phyloP scores from a whole-genome alignment of 2,113 vertebrate genomes.

The Dunckerocampus dactyliophorus region DNA sequence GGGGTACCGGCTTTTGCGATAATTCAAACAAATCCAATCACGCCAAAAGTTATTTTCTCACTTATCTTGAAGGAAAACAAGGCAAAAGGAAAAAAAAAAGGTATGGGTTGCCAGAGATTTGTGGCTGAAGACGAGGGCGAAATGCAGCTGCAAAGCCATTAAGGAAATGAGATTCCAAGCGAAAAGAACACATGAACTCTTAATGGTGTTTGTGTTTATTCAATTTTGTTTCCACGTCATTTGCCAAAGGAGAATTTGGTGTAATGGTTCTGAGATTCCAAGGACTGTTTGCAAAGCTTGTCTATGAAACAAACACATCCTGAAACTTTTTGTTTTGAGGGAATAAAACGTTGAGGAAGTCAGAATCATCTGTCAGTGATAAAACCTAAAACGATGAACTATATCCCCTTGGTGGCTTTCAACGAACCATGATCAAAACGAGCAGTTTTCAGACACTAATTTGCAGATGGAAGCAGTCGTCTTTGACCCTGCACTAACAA shows the following conservation, averaged over 20 bases:
- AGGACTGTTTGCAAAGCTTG: constrained; percentile 38
- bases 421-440: constrained; percentile 1
- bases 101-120: constrained; percentile 46
- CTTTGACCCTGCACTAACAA: constrained; percentile 51
- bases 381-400: constrained; percentile 3
- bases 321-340: background rate
- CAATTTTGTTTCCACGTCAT: constrained; percentile 48
- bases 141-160: constrained; percentile 56
- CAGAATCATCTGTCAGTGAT: background rate
- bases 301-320: background rate
- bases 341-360: background rate
- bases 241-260: constrained; percentile 50
- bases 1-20: constrained; percentile 36
- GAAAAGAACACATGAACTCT: constrained; percentile 57
- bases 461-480: constrained; percentile 21
- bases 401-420: background rate
- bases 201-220: constrained; percentile 68
- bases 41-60: constrained; percentile 51
- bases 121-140: constrained; percentile 42
- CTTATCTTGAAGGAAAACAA: constrained; percentile 46
- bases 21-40: constrained; percentile 51
- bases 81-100: constrained; percentile 12
- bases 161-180: constrained; percentile 57
- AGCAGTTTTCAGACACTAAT: constrained; percentile 11
- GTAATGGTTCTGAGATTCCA: constrained; percentile 37